A percentile compares a stretch with the other conserved stretches of the same genome.
These are phyloP conservation scores for Nilaparvata lugens DNA, from an alignment of 1,140 invertebrate genomes.

Conservation along the genomic window DNA sequence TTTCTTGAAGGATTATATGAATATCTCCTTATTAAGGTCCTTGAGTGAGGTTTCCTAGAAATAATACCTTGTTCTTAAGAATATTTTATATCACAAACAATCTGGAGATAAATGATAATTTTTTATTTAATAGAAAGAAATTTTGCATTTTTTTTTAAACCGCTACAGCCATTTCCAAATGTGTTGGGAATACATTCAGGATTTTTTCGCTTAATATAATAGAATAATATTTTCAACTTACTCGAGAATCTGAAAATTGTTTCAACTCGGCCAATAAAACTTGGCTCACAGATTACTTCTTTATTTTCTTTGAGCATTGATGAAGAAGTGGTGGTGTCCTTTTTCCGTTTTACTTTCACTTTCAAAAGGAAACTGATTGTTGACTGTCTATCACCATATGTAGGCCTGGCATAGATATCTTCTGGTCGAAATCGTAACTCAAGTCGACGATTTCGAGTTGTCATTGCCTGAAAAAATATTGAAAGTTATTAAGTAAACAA, in stretches of 20 bases:
- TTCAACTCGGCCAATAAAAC: constrained; percentile 57
- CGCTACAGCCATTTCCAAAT: no score
- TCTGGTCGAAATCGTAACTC: constrained; percentile 70
- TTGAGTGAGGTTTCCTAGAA: no score
- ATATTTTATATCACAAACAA: no score
- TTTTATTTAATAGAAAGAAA: no score
- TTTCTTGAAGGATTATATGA: no score
- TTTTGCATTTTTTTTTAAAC: no score
- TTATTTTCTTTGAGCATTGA: constrained; percentile 4
- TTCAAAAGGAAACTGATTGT: constrained; percentile 64
- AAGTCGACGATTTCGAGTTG: constrained; percentile 51
- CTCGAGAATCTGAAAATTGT: constrained; percentile 64
- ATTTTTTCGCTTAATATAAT: no score
- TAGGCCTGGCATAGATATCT: constrained; percentile 77
- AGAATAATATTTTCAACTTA: constrained; percentile 35
- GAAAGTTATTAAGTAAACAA: neutral
- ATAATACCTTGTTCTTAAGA: no score
- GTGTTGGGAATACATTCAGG: no score
- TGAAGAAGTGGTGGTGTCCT: constrained; percentile 21
- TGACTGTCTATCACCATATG: constrained; percentile 54
- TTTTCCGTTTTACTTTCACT: constrained; percentile 48
- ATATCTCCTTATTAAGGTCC: no score
- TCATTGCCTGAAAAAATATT: constrained; percentile 29
- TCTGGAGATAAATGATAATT: no score
- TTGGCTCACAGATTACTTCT: constrained; percentile 22